These are phyloP conservation scores for Burhinus oedicnemus DNA, from an alignment of 2,113 vertebrate species.

Conservation along the genomic window DNA sequence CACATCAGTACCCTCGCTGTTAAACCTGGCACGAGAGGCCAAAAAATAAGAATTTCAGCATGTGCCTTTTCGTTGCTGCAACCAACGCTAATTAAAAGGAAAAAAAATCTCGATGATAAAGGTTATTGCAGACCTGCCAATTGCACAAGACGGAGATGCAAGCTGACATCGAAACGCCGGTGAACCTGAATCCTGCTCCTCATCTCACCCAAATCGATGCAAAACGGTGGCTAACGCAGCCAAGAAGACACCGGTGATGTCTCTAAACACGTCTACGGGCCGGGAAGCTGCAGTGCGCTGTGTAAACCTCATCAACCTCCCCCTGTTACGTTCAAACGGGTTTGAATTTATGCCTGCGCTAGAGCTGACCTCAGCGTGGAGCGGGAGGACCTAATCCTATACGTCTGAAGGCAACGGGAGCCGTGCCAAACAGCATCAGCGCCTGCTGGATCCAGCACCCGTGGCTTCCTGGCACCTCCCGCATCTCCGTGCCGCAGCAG, in stretches of 20 bases:
- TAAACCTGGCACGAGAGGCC: slow-evolving; percentile 27
- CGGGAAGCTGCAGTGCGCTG: accelerated
- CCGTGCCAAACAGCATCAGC: not conserved
- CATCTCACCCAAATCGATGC: accelerated
- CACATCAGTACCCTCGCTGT: slow-evolving; percentile 5
- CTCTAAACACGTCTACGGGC: accelerated
- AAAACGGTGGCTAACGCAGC: accelerated
- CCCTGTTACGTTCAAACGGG: not conserved
- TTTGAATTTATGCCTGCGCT: not conserved
- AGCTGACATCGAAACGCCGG: not conserved
- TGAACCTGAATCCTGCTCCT: not conserved
- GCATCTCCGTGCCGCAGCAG: accelerated
- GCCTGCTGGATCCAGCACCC: not conserved
- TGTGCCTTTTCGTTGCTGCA: slow-evolving; percentile 5
- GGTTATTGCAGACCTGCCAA: not conserved
- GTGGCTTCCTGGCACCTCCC: not conserved
- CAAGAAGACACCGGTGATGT: accelerated
- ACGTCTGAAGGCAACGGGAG: not conserved
- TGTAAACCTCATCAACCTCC: not conserved
- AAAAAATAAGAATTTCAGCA: slow-evolving; percentile 34
- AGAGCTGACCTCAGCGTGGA: not conserved
- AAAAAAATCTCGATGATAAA: not conserved
- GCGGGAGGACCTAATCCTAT: not conserved
- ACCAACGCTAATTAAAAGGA: slow-evolving; percentile 40
- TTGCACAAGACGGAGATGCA: not conserved